Evolutionary conservation across 2,797 vertebrate species (phyloP).

Genomic region (Nannoperca obscura): DNA sequence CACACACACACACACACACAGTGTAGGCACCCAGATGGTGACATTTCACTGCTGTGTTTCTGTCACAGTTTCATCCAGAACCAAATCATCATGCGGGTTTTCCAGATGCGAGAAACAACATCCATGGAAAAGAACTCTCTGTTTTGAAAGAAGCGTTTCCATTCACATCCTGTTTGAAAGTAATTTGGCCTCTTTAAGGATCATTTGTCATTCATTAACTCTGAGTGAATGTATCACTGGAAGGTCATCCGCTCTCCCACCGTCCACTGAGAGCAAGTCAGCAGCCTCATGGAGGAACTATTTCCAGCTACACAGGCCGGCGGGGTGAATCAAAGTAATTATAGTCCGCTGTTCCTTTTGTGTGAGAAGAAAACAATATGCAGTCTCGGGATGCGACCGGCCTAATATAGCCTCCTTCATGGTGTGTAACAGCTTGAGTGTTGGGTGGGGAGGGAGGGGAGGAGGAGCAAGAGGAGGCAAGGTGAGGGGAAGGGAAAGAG

Average conservation of each 20-base stretch:
- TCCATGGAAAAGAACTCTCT: conserved; percentile 36
- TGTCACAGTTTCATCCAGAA: conserved; percentile 1
- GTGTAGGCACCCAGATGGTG: conserved; percentile 43
- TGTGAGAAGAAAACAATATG: conserved; percentile 71
- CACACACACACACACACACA: conserved; percentile 19
- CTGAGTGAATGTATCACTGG: conserved; percentile 39
- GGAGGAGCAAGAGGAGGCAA: conserved; percentile 17
- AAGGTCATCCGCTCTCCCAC: conserved; percentile 69
- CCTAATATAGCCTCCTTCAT: conserved; percentile 68
- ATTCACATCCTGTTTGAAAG: not conserved
- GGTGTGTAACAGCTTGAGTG: conserved; percentile 52
- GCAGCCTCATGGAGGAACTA: conserved; percentile 64
- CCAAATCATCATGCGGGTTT: conserved; percentile 20
- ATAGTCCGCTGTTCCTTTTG: conserved; percentile 63
- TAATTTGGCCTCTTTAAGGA: conserved; percentile 17
- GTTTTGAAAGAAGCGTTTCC: conserved; percentile 12
- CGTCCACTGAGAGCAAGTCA: conserved; percentile 52
- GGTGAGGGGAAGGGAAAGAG: conserved; percentile 5
- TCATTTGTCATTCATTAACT: conserved; percentile 55
- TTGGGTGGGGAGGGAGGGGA: conserved; percentile 2
- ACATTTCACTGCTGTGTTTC: not conserved
- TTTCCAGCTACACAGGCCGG: conserved; percentile 45
- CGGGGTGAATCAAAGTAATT: conserved; percentile 67
- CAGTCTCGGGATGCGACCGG: conserved; percentile 40
- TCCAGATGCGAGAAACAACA: conserved; percentile 9